Evolutionary conservation across 2,888 invertebrate species (phyloP), one percentile per base, ranked within the genome.

Genomic region (Glaucopsyche alexis): DNA sequence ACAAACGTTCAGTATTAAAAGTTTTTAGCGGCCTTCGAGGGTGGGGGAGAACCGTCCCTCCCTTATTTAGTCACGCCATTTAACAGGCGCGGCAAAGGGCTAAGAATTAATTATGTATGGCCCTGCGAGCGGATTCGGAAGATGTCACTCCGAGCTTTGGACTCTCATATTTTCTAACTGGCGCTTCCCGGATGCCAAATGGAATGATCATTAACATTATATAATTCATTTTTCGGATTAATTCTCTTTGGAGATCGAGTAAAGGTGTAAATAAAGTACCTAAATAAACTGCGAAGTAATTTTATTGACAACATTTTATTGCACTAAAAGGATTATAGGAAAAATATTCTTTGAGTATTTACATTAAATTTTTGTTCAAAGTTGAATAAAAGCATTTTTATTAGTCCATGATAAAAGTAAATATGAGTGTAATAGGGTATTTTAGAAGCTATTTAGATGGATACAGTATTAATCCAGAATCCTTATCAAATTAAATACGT

Each of bases 31-130:
- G 74, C 74, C 74, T 74, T 73, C 42, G 73, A 76, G 74, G 79
- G 77, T 78, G 80, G 78, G 78, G 81, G 80, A 74, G 82, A 79
- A 79, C 76, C 79, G 79, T 77, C 80, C 82, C 86, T 83, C 85
- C 88, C 89, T 88, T 89, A 88, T 90, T 91, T 90, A 89, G 89
- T 87, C 90, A 89, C 87, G 87, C 89, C 89, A 90, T 91, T 91
- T 90, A 87, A 85, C 89, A 85, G 84, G 82, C 84, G 83, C 83
- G 85, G 84, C 87, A 89, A 90, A 91, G 90, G 91, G 90, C 87
- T 89, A 79, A 80, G 78, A 77, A 86, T 91, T 87, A 89, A 90
- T 89, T 85, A 89, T 90, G 86, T 79, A 86, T 80, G 79, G 76
- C 75, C 78, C 80, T 79, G 80, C 79, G 81, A 80, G 79, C 78